These are phyloP conservation scores for Pardosa pseudoannulata DNA, from an alignment of 2,888 invertebrate species.

Conservation along the genomic window DNA sequence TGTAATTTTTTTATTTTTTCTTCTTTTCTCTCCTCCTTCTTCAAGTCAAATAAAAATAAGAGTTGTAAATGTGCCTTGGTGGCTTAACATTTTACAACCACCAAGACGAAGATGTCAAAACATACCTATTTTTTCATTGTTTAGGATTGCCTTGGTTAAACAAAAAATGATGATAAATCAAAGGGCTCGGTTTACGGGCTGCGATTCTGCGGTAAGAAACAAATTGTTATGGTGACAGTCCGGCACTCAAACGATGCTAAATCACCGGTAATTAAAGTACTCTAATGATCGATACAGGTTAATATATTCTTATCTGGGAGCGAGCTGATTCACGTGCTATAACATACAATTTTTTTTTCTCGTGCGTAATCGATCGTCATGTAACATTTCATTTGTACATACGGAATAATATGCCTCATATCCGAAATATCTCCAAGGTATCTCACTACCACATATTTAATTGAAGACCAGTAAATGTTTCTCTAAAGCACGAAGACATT, in stretches of 20 bases:
- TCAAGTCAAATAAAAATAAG: conserved; percentile 49
- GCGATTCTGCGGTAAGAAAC: conserved; percentile 8
- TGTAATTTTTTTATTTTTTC: conserved; percentile 13
- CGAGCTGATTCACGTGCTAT: background rate
- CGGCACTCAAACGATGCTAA: background rate
- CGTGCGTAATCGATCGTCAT: too few species aligned
- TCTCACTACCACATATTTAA: too few species aligned
- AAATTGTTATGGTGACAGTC: conserved; percentile 10
- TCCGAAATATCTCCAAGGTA: too few species aligned
- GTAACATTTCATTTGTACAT: too few species aligned
- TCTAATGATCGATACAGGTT: background rate
- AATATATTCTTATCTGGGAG: conserved; percentile 2
- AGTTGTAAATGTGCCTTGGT: conserved; percentile 62
- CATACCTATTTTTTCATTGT: conserved; percentile 44
- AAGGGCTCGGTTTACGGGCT: background rate
- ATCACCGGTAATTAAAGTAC: conserved; percentile 14
- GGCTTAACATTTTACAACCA: conserved; percentile 56
- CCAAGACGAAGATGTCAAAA: conserved; percentile 54
- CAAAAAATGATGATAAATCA: background rate
- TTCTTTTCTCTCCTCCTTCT: conserved; percentile 30
- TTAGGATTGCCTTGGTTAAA: background rate
- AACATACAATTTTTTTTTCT: too few species aligned
- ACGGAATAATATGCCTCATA: too few species aligned
- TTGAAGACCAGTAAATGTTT: too few species aligned
- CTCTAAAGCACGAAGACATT: too few species aligned